These are phyloP conservation scores for Crocodylus rhombifer DNA, from an alignment of 2,797 vertebrate genomes.

Conservation along the genomic window DNA sequence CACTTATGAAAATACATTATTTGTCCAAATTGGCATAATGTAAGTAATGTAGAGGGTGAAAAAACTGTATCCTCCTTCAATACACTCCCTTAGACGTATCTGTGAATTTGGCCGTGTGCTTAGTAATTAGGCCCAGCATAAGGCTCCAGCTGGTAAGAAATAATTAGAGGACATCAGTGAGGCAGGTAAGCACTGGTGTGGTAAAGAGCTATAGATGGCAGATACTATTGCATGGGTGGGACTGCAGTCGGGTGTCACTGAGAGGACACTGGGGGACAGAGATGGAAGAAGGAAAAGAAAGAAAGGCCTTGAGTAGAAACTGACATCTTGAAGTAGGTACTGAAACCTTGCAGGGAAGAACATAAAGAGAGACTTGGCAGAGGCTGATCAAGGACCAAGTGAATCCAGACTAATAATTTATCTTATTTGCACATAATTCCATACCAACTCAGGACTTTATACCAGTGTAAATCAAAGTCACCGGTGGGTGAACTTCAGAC, in stretches of 20 bases:
- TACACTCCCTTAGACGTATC: not conserved
- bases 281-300: not conserved
- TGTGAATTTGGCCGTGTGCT: not conserved
- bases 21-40: not conserved
- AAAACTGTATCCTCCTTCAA: not conserved
- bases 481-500: not conserved
- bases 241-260: not conserved
- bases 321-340: not conserved
- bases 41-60: not conserved
- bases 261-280: not conserved
- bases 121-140: too few relatives aligned
- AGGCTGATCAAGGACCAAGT: not conserved
- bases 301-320: not conserved
- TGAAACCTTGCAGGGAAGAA: not conserved
- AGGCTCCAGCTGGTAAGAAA: too few relatives aligned
- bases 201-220: not conserved
- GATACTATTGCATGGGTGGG: not conserved
- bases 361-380: too few relatives aligned
- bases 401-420: not conserved
- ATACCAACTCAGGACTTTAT: not conserved
- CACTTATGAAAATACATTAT: too few relatives aligned
- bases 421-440: not conserved
- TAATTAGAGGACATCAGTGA: not conserved
- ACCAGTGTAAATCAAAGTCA: not conserved
- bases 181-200: not conserved